Evolutionary conservation across 2,888 invertebrate genomes (phyloP).

Genomic region (Papilio gigon): DNA sequence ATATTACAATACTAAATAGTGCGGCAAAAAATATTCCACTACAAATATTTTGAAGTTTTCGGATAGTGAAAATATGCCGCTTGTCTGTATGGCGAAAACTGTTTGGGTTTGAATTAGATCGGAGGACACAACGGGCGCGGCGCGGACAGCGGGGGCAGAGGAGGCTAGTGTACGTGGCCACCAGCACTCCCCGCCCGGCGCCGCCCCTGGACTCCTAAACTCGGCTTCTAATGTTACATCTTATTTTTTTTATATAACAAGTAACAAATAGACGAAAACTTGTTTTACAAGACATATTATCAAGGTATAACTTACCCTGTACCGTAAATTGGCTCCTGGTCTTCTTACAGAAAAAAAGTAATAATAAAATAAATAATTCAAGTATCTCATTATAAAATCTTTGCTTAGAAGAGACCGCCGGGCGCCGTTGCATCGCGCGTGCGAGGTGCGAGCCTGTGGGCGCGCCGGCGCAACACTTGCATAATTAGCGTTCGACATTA

Average conservation of each 20-base stretch:
- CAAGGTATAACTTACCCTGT: too few species aligned
- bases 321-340: too few species aligned
- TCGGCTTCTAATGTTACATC: background rate
- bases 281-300: background rate
- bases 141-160: too few species aligned
- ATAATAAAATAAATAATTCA: too few species aligned
- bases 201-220: background rate
- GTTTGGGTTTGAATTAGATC: background rate
- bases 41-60: too few species aligned
- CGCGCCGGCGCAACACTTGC: slow-evolving; percentile 8
- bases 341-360: too few species aligned
- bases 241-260: background rate
- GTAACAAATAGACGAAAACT: background rate
- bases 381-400: too few species aligned
- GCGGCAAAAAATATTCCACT: too few species aligned
- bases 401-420: too few species aligned
- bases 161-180: slow-evolving; percentile 10
- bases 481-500: slow-evolving; percentile 28
- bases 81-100: background rate
- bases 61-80: background rate
- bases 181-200: background rate
- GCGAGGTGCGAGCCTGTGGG: slow-evolving; percentile 5
- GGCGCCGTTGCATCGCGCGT: background rate
- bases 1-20: too few species aligned
- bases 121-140: too few species aligned